Percentiles rank a stretch among this genome's conserved stretches.
Evolutionary conservation across 2,888 invertebrate genomes (phyloP).

Genomic region (Lasioglossum vierecki): DNA sequence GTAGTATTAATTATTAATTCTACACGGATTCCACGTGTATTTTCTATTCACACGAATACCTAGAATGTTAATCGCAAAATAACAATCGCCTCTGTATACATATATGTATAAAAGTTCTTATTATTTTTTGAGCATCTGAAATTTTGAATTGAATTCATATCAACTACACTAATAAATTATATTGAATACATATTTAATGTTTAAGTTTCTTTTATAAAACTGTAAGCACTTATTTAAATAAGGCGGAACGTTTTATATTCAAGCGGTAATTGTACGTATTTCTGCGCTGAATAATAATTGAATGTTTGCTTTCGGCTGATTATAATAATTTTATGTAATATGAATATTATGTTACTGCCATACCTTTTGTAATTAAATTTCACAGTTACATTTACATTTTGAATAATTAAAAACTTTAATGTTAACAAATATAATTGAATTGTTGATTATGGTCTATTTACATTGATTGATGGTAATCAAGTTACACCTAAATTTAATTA

Average conservation of each 20-base stretch:
- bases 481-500: not conserved
- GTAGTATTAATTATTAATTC: not conserved
- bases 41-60: not conserved
- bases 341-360: not conserved
- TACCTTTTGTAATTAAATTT: not conserved
- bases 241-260: not conserved
- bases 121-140: not conserved
- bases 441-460: too few species aligned
- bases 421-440: too few species aligned
- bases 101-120: not conserved
- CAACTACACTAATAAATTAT: not conserved
- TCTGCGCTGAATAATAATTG: not conserved
- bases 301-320: not conserved
- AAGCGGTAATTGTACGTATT: not conserved
- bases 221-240: not conserved
- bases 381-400: not conserved
- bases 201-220: too few species aligned
- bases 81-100: not conserved
- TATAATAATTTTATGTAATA: not conserved
- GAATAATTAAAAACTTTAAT: not conserved
- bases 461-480: not conserved
- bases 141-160: not conserved
- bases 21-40: not conserved
- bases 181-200: not conserved
- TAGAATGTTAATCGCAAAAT: not conserved